Conservation (phyloP, 2,888 invertebrate genomes). For the Rhabditoides inermis region DNA sequence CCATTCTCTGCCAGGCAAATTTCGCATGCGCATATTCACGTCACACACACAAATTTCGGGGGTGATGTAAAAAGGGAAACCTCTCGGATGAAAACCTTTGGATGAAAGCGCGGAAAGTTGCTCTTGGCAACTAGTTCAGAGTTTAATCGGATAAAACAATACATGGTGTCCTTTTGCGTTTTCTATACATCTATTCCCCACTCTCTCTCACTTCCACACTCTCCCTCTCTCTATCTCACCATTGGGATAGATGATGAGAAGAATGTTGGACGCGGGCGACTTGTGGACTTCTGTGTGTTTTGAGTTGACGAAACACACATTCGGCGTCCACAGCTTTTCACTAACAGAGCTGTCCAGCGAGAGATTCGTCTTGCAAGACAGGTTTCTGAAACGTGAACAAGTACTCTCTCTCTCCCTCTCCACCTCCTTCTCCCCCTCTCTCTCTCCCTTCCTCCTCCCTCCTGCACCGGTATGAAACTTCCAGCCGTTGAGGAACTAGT, state of each 20-base stretch:
- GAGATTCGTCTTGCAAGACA: slow-evolving; percentile 48
- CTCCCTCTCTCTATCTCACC: slow-evolving; percentile 21
- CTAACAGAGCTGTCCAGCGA: slow-evolving; percentile 49
- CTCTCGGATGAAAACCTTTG: not conserved
- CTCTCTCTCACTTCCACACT: too few species aligned
- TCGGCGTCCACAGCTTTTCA: slow-evolving; percentile 48
- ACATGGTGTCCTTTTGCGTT: too few species aligned
- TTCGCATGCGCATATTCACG: too few species aligned
- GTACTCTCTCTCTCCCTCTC: too few species aligned
- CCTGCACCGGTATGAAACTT: too few species aligned
- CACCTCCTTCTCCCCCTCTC: not conserved
- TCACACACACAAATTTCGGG: too few species aligned
- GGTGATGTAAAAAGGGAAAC: not conserved
- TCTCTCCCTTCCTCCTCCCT: not conserved
- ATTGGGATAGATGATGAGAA: slow-evolving; percentile 50
- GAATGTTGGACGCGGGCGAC: slow-evolving; percentile 44
- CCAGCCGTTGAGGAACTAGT: too few species aligned
- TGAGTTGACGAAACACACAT: slow-evolving; percentile 50
- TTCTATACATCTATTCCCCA: too few species aligned
- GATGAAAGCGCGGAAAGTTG: too few species aligned
- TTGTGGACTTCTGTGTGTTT: slow-evolving; percentile 48
- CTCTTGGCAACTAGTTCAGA: too few species aligned
- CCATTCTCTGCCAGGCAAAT: too few species aligned
- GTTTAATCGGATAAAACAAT: too few species aligned
- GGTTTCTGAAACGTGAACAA: slow-evolving; percentile 38